Evolutionary conservation across 2,113 vertebrate species (phyloP).

Genomic region (Zootoca vivipara): DNA sequence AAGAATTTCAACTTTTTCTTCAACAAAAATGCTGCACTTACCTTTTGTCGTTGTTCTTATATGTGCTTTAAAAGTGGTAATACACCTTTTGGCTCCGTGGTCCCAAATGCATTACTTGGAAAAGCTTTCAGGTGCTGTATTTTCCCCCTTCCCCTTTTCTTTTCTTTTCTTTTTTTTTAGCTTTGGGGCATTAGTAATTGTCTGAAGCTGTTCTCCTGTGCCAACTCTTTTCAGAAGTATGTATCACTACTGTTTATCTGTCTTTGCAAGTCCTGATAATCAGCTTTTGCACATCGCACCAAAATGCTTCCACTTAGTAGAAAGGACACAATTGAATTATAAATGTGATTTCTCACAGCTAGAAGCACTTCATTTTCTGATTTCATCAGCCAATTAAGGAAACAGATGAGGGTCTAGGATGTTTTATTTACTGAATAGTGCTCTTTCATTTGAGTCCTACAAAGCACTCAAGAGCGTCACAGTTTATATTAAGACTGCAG

Average conservation of each 20-base stretch:
- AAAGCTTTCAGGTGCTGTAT: neutral
- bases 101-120: neutral
- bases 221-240: neutral
- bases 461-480: constrained; percentile 12
- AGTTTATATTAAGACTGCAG: neutral
- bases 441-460: constrained; percentile 14
- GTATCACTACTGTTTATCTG: neutral
- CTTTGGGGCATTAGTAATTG: constrained; percentile 15
- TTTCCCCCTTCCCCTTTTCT: too few species aligned
- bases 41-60: neutral
- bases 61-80: neutral
- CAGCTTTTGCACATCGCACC: constrained; percentile 1
- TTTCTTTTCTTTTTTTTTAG: too few species aligned
- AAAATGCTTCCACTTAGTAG: constrained; percentile 9
- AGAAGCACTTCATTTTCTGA: constrained; percentile 14
- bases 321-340: constrained; percentile 34
- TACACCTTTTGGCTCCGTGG: neutral
- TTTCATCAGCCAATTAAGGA: constrained; percentile 13
- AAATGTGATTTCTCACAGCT: constrained; percentile 34
- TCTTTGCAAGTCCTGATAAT: constrained; percentile 21
- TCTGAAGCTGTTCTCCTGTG: neutral
- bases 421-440: constrained; percentile 31
- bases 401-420: constrained; percentile 14
- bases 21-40: neutral
- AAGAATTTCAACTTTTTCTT: neutral